These are phyloP conservation scores for Schmidtea mediterranea DNA, from an alignment of 1,140 invertebrate genomes.

Conservation along the genomic window DNA sequence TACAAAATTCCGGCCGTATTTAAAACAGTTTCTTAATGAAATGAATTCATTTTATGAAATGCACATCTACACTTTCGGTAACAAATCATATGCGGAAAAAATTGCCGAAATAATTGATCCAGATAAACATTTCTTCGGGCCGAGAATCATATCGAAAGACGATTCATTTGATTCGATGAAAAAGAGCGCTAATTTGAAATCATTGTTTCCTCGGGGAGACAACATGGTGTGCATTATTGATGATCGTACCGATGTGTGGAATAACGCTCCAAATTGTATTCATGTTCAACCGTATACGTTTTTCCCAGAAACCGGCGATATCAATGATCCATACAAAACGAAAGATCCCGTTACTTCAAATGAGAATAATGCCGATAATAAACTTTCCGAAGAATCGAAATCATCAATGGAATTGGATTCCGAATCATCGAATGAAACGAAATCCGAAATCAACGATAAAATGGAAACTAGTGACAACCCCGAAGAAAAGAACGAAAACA, in stretches of 20 bases:
- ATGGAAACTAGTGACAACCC: no score
- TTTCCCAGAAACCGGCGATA: constrained; percentile 90
- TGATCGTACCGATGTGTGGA: constrained; percentile 95
- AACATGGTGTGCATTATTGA: constrained; percentile 95
- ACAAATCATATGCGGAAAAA: constrained; percentile 79
- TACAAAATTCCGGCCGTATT: constrained; percentile 62
- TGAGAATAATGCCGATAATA: no score
- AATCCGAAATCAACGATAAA: no score
- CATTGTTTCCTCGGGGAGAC: constrained; percentile 86
- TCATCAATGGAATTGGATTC: no score
- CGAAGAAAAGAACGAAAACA: no score
- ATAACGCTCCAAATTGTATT: constrained; percentile 67
- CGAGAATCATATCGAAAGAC: constrained; percentile 80
- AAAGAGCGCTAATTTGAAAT: constrained; percentile 90
- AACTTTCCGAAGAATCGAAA: no score
- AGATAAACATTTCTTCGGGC: constrained; percentile 59
- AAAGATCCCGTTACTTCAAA: no score
- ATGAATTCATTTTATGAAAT: constrained; percentile 67
- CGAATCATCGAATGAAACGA: no score
- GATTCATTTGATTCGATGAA: constrained; percentile 83
- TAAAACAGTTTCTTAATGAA: constrained; percentile 50
- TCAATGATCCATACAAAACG: constrained; percentile 37
- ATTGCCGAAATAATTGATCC: constrained; percentile 66
- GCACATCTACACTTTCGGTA: constrained; percentile 93
- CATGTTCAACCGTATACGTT: constrained; percentile 91